A percentile compares a stretch with the other conserved stretches of the same genome.
phyloP scores from a whole-genome alignment of 2,797 vertebrate species.

The Lacerta bilineata region DNA sequence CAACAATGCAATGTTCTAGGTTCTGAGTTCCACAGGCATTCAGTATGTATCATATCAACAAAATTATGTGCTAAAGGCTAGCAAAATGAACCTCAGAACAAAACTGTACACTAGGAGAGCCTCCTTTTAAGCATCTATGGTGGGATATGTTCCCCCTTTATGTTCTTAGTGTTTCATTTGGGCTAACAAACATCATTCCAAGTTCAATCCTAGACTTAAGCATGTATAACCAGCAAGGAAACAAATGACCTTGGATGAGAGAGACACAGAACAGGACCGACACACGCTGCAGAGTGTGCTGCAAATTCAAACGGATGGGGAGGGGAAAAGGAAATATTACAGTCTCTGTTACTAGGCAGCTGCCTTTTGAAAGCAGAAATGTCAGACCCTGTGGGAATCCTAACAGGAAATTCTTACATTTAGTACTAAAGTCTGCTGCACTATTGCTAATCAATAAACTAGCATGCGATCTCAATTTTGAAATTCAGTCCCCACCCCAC shows the following conservation, averaged over 20 bases:
- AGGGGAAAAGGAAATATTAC: conserved; percentile 10
- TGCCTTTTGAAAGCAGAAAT: conserved; percentile 48
- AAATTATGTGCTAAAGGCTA: neutral
- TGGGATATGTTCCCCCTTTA: conserved; percentile 3
- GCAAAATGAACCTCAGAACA: conserved; percentile 35
- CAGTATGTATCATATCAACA: neutral
- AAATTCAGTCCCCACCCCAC: neutral
- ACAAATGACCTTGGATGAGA: conserved; percentile 50
- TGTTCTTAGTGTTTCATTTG: neutral
- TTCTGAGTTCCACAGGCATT: neutral
- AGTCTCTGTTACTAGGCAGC: conserved; percentile 29
- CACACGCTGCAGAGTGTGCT: conserved; percentile 29
- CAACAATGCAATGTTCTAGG: neutral
- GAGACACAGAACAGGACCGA: conserved; percentile 46
- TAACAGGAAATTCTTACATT: neutral
- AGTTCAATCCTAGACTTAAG: conserved; percentile 55
- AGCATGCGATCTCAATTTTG: conserved; percentile 12
- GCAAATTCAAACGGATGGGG: conserved; percentile 51
- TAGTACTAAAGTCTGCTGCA: conserved; percentile 25
- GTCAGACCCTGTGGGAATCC: conserved; percentile 24
- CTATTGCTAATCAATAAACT: conserved; percentile 28
- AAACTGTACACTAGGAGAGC: neutral
- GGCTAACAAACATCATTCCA: conserved; percentile 29
- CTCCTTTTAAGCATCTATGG: conserved; percentile 16
- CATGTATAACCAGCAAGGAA: conserved; percentile 37